Percentiles rank a stretch among this genome's conserved stretches.
Evolutionary conservation across 2,888 invertebrate species (phyloP).

Genomic region (Athalia rosae): DNA sequence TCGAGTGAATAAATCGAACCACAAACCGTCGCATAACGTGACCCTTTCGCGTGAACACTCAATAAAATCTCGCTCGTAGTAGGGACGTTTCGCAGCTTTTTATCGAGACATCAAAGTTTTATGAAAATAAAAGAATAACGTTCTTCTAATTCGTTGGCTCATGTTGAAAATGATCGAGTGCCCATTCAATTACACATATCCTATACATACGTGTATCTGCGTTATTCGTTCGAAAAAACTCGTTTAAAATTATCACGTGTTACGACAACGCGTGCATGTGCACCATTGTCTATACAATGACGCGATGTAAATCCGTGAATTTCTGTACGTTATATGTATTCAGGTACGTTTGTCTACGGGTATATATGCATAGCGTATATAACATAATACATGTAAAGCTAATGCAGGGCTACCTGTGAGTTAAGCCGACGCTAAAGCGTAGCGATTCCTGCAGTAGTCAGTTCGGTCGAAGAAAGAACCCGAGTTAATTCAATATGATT

Average conservation of each 20-base stretch:
- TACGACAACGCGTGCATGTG: too few species aligned
- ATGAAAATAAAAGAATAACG: neutral
- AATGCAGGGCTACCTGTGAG: too few species aligned
- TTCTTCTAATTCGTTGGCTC: neutral
- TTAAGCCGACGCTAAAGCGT: conserved; percentile 6
- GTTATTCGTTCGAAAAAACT: too few species aligned
- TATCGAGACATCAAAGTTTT: too few species aligned
- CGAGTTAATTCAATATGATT: conserved; percentile 43
- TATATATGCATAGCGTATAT: neutral
- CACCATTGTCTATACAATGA: too few species aligned
- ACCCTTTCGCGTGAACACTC: conserved; percentile 13
- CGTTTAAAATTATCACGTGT: too few species aligned
- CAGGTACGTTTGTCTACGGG: neutral
- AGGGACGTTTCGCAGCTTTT: conserved; percentile 1
- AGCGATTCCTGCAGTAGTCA: neutral
- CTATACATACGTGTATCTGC: too few species aligned
- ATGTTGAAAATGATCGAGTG: too few species aligned
- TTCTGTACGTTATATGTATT: neutral
- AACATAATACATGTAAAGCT: neutral
- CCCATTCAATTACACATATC: too few species aligned
- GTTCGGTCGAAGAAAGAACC: conserved; percentile 27
- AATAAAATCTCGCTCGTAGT: conserved; percentile 16
- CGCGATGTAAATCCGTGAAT: too few species aligned
- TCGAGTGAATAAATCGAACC: conserved; percentile 11
- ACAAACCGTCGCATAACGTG: conserved; percentile 14